A percentile compares a stretch with the other conserved stretches of the same genome.
Evolutionary conservation across 2,888 invertebrate genomes (phyloP).

Genomic region (Parascotia fuliginaria): DNA sequence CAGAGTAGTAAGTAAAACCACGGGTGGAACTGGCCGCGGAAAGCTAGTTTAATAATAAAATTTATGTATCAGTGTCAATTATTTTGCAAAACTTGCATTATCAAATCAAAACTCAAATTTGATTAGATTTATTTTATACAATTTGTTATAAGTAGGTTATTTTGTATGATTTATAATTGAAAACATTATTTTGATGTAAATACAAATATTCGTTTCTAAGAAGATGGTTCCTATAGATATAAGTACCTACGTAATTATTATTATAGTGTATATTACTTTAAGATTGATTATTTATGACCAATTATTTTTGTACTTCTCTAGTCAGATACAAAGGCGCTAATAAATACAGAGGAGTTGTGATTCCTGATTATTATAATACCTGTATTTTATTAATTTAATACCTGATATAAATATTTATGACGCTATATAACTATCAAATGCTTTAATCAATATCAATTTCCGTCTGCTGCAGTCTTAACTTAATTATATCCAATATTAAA

Average conservation of each 20-base stretch:
- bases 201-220: slow-evolving; percentile 31
- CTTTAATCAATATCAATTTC: too few relatives aligned
- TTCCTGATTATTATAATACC: slow-evolving; percentile 52
- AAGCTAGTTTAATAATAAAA: too few relatives aligned
- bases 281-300: slow-evolving; percentile 71
- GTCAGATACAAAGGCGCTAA: slow-evolving; percentile 72
- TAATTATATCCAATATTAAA: too few relatives aligned
- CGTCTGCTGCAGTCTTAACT: too few relatives aligned
- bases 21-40: too few relatives aligned
- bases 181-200: slow-evolving; percentile 39
- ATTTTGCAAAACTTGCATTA: too few relatives aligned
- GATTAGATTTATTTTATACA: too few relatives aligned
- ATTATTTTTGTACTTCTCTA: slow-evolving; percentile 69
- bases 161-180: not conserved
- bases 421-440: too few relatives aligned
- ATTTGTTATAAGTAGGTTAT: too few relatives aligned
- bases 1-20: too few relatives aligned
- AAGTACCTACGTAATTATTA: slow-evolving; percentile 24
- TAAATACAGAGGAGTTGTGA: slow-evolving; percentile 70
- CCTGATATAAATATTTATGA: not conserved
- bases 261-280: slow-evolving; percentile 34
- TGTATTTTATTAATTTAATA: slow-evolving; percentile 15
- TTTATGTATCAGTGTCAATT: too few relatives aligned
- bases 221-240: slow-evolving; percentile 63
- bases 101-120: too few relatives aligned